Evolutionary conservation across 37 sponge, comb jelly and placozoan species (phyloP).

Genomic region (Diacarnus erythraeanus): DNA sequence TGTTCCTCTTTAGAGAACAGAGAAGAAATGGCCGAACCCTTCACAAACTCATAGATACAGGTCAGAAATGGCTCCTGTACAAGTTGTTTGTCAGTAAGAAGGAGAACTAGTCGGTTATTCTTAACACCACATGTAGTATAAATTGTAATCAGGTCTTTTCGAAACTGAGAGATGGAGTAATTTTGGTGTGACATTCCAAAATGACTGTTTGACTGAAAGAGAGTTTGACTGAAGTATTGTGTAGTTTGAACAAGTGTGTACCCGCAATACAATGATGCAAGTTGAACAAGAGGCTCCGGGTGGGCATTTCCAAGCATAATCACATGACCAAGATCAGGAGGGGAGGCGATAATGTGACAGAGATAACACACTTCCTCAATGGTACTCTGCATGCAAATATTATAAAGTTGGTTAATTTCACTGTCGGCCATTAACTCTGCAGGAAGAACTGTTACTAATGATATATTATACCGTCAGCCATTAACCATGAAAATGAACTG

Average conservation of each 20-base stretch:
- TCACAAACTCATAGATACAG: conserved; percentile 66
- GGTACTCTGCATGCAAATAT: conserved; percentile 8
- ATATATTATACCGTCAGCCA: too few species aligned
- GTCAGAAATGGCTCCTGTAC: conserved; percentile 43
- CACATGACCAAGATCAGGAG: conserved; percentile 40
- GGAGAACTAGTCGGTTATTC: conserved; percentile 53
- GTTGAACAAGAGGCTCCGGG: conserved; percentile 43
- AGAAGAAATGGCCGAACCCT: conserved; percentile 59
- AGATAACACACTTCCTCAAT: conserved; percentile 46
- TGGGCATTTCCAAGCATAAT: conserved; percentile 56
- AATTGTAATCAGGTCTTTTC: conserved; percentile 30
- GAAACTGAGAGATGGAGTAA: conserved; percentile 28
- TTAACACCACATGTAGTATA: conserved; percentile 64
- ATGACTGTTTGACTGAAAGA: background rate
- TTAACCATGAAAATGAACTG: too few species aligned
- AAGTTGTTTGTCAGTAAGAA: conserved; percentile 40
- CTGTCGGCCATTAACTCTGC: background rate
- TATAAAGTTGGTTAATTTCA: background rate
- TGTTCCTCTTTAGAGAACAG: conserved; percentile 79
- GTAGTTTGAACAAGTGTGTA: conserved; percentile 45
- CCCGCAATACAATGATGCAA: conserved; percentile 38
- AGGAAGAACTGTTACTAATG: too few species aligned
- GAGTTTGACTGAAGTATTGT: conserved; percentile 19
- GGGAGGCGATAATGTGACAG: conserved; percentile 27
- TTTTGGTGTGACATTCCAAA: background rate